A percentile compares a stretch with the other conserved stretches of the same genome.
Evolutionary conservation across 2,113 vertebrate genomes (phyloP).

Genomic region (Brienomyrus longianalis): DNA sequence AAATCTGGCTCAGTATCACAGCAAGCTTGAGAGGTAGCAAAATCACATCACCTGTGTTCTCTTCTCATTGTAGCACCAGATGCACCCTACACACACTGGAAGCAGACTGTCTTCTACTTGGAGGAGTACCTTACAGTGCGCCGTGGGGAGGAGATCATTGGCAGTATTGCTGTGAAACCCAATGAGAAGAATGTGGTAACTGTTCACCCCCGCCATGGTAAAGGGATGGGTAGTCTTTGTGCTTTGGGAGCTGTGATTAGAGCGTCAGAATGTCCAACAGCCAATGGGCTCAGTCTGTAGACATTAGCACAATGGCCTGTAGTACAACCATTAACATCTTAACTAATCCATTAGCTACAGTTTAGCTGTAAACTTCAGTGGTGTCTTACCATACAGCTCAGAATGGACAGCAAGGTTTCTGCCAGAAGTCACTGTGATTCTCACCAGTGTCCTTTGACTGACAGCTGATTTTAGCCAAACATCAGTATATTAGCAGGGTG

Average conservation of each 20-base stretch:
- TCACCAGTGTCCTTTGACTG: background rate
- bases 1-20: background rate
- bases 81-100: constrained; percentile 93
- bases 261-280: background rate
- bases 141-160: constrained; percentile 90
- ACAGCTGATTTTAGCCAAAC: background rate
- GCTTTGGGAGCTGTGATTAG: background rate
- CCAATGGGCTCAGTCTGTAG: background rate
- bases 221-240: background rate
- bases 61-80: constrained; percentile 71
- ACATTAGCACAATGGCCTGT: background rate
- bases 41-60: background rate
- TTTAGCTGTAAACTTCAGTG: background rate
- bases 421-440: background rate
- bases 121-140: constrained; percentile 94
- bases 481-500: background rate
- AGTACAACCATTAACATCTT: background rate
- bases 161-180: constrained; percentile 85
- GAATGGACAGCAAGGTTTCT: background rate
- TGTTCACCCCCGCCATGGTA: constrained; percentile 14
- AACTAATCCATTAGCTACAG: background rate
- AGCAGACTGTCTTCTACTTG: constrained; percentile 95
- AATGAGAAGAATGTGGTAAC: constrained; percentile 94
- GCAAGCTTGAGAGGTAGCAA: background rate
- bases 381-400: background rate